Conservation (phyloP, 2,113 vertebrate species). For the Gopherus flavomarginatus region DNA sequence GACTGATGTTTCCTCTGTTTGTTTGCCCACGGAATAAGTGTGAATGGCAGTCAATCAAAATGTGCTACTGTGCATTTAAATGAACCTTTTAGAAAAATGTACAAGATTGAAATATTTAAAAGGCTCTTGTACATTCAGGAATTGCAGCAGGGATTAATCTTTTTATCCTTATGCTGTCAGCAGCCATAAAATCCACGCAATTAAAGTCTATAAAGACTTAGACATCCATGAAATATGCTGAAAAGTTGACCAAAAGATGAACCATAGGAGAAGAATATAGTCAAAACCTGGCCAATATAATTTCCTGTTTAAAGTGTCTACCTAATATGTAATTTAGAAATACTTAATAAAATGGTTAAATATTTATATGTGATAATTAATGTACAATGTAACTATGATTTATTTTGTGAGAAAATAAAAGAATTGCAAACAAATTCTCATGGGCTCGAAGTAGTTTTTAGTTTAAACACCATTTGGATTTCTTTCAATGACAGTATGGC, state of each 20-base stretch:
- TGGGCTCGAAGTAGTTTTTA: neutral
- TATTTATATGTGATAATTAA: neutral
- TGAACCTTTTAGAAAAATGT: constrained; percentile 42
- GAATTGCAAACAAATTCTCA: neutral
- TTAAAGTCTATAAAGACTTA: constrained; percentile 33
- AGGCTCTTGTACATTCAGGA: constrained; percentile 19
- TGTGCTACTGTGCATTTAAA: constrained; percentile 23
- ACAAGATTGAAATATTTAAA: constrained; percentile 34
- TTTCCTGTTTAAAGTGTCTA: neutral
- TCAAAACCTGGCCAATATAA: neutral
- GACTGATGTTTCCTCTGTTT: neutral
- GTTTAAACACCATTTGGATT: neutral
- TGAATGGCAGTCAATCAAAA: constrained; percentile 26
- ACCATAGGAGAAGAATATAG: neutral
- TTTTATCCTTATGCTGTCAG: constrained; percentile 20
- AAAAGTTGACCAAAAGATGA: constrained; percentile 22
- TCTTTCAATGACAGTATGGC: neutral
- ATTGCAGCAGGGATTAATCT: constrained; percentile 37
- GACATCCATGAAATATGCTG: neutral
- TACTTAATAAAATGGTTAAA: neutral
- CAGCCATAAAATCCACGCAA: constrained; percentile 39
- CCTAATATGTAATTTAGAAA: neutral
- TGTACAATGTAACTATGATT: neutral
- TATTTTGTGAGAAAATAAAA: neutral
- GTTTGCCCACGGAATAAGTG: neutral